A percentile compares a stretch with the other conserved stretches of the same genome.
Evolutionary conservation across 2,888 invertebrate genomes (phyloP).

Genomic region (Drosophila mulleri): DNA sequence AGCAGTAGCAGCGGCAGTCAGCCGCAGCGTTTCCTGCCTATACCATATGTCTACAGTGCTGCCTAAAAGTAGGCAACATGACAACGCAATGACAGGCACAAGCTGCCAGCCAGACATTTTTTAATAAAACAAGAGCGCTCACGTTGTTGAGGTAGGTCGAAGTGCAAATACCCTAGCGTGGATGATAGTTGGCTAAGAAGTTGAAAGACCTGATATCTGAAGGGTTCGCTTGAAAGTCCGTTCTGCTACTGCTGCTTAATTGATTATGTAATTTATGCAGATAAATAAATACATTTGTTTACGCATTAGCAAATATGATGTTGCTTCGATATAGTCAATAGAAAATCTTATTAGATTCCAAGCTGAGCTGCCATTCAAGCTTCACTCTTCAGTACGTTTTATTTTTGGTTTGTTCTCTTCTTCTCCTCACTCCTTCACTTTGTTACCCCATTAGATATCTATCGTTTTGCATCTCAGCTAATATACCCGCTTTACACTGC

Average conservation of each 20-base stretch:
- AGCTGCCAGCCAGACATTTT: slow-evolving; percentile 59
- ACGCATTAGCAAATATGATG: too few species aligned
- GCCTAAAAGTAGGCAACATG: slow-evolving; percentile 69
- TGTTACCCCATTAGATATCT: neutral
- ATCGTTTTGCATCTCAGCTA: neutral
- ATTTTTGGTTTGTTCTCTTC: too few species aligned
- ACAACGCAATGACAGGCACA: slow-evolving; percentile 59
- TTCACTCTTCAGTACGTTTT: neutral
- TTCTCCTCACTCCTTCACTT: too few species aligned
- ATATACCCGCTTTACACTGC: slow-evolving; percentile 20
- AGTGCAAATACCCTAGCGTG: slow-evolving; percentile 21
- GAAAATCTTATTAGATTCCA: too few species aligned
- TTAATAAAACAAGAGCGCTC: slow-evolving; percentile 47
- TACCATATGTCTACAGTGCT: slow-evolving; percentile 52
- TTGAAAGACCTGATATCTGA: too few species aligned
- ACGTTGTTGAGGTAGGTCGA: slow-evolving; percentile 3
- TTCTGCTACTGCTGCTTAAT: too few species aligned
- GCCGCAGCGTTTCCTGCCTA: slow-evolving; percentile 15
- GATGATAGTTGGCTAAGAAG: too few species aligned
- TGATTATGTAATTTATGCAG: too few species aligned
- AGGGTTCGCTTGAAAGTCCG: too few species aligned
- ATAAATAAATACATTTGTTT: too few species aligned
- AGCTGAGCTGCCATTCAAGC: neutral
- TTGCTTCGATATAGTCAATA: too few species aligned
- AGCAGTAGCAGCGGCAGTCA: slow-evolving; percentile 23